Percentiles rank a stretch among this genome's conserved stretches.
These are phyloP conservation scores for Jacana jacana DNA, from an alignment of 2,113 vertebrate genomes.

Conservation along the genomic window DNA sequence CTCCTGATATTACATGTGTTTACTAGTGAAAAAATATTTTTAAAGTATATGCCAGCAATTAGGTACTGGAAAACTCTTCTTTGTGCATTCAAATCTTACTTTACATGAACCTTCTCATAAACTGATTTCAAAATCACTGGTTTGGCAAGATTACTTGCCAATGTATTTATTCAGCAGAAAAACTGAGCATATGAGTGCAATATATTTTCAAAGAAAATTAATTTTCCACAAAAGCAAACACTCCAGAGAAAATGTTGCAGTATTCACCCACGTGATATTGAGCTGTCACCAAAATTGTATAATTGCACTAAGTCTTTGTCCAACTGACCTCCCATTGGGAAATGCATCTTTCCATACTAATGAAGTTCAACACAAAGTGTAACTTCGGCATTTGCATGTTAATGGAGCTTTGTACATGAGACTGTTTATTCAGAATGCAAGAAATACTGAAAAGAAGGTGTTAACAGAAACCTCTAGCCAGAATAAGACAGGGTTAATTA, in stretches of 20 bases:
- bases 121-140: not conserved
- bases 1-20: not conserved
- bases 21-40: not conserved
- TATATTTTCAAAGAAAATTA: not conserved
- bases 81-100: not conserved
- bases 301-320: not conserved
- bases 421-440: not conserved
- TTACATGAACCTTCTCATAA: not conserved
- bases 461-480: slow-evolving; percentile 54
- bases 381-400: slow-evolving; percentile 24
- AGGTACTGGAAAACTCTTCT: not conserved
- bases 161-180: not conserved
- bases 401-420: not conserved
- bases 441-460: slow-evolving; percentile 18
- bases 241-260: not conserved
- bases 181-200: not conserved
- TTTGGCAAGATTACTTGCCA: not conserved
- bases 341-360: slow-evolving; percentile 17
- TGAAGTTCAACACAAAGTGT: slow-evolving; percentile 5
- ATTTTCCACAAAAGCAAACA: not conserved
- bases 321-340: not conserved
- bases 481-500: slow-evolving; percentile 34
- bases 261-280: not conserved
- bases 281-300: not conserved
- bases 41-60: not conserved